Percentiles rank a stretch among this genome's conserved stretches.
Evolutionary conservation across 2,888 invertebrate species (phyloP).

Genomic region (Ophion ventricosus): DNA sequence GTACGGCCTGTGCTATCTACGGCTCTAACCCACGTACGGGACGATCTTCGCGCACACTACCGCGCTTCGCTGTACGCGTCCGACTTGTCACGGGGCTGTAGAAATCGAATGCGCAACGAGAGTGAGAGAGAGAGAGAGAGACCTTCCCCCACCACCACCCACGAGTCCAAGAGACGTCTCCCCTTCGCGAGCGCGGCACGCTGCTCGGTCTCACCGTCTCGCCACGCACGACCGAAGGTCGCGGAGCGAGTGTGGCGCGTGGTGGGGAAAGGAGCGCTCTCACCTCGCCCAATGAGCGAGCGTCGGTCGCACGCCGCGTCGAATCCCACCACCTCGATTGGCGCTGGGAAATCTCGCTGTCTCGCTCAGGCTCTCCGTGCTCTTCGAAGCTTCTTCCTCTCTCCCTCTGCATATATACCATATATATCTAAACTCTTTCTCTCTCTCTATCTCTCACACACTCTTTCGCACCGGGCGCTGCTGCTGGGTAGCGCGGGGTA

Average conservation of each 20-base stretch:
- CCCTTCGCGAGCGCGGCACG: conserved; percentile 68
- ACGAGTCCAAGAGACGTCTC: conserved; percentile 51
- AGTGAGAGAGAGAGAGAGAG: background rate
- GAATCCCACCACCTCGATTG: conserved; percentile 77
- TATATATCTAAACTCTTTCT: conserved; percentile 1
- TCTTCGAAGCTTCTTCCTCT: conserved; percentile 50
- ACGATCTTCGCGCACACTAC: conserved; percentile 35
- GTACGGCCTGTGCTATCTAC: conserved; percentile 9
- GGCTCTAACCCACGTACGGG: background rate
- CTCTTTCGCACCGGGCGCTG: conserved; percentile 57
- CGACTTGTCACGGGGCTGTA: conserved; percentile 22
- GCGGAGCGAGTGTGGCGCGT: conserved; percentile 20
- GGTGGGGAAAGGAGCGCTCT: conserved; percentile 66
- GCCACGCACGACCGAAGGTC: conserved; percentile 66
- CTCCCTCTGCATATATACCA: conserved; percentile 1
- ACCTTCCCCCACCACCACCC: conserved; percentile 64
- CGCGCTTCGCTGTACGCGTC: background rate
- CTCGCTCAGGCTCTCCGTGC: conserved; percentile 58
- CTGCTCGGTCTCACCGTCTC: conserved; percentile 74
- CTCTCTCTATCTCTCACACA: conserved; percentile 59
- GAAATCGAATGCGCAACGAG: conserved; percentile 64
- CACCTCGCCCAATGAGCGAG: conserved; percentile 74
- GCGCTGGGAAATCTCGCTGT: conserved; percentile 62
- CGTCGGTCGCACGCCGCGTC: conserved; percentile 81
- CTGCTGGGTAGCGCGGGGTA: conserved; percentile 51